Conservation (phyloP, 2,797 vertebrate species). For the Danio choprae region DNA sequence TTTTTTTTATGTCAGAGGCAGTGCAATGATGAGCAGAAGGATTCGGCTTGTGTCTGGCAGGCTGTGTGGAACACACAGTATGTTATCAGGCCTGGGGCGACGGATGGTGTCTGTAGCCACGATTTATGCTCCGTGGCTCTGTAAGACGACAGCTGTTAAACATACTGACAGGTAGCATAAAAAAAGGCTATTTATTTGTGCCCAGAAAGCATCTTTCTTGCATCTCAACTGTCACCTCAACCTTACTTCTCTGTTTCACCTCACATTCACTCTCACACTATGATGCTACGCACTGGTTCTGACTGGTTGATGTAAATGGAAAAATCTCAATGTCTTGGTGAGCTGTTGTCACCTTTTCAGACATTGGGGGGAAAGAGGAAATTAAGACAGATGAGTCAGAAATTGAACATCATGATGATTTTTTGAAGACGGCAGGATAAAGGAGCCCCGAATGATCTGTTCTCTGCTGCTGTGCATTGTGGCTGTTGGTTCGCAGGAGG, state of each 20-base stretch:
- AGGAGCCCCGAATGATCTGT: not conserved
- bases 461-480: constrained; percentile 23
- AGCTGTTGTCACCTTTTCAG: constrained; percentile 3
- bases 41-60: constrained; percentile 36
- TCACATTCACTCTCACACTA: not conserved
- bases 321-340: not conserved
- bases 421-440: constrained; percentile 14
- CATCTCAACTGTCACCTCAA: constrained; percentile 6
- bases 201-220: constrained; percentile 41
- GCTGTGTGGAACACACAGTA: constrained; percentile 39
- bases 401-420: constrained; percentile 19
- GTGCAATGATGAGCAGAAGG: constrained; percentile 40
- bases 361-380: not conserved
- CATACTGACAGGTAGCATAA: constrained; percentile 51
- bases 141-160: constrained; percentile 51
- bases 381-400: constrained; percentile 5
- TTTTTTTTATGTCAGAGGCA: constrained; percentile 17
- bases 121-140: constrained; percentile 48
- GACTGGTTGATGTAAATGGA: not conserved
- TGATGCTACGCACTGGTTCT: not conserved
- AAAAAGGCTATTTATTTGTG: constrained; percentile 51
- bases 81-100: constrained; percentile 46
- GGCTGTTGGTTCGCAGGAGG: constrained; percentile 11
- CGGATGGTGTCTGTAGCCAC: constrained; percentile 24
- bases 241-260: constrained; percentile 28